Evolutionary conservation across 2,113 vertebrate genomes (phyloP).

Genomic region (Microtus pennsylvanicus): DNA sequence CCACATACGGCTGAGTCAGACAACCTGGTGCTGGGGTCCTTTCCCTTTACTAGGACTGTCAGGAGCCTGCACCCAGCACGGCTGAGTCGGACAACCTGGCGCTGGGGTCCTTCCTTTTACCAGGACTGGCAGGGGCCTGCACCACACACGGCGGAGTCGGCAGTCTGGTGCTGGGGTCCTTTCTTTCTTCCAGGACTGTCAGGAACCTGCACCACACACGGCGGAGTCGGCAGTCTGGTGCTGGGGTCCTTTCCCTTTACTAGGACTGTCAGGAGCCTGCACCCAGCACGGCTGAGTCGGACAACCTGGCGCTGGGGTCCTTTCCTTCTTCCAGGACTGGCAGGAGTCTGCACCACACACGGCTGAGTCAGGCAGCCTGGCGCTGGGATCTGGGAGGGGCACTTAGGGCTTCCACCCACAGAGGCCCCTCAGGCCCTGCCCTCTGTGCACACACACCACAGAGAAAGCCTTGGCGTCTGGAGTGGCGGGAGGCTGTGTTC

Average conservation of each 20-base stretch:
- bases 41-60: too few relatives aligned
- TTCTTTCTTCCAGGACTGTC: too few relatives aligned
- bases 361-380: background rate
- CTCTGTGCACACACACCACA: background rate
- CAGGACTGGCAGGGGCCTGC: background rate
- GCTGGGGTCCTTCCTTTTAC: background rate
- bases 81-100: background rate
- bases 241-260: too few relatives aligned
- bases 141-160: too few relatives aligned
- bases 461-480: background rate
- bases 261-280: too few relatives aligned
- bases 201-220: too few relatives aligned
- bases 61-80: too few relatives aligned
- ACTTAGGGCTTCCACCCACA: accelerated
- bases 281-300: too few relatives aligned
- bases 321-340: background rate
- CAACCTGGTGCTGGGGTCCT: too few relatives aligned
- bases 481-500: background rate
- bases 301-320: background rate
- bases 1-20: too few relatives aligned
- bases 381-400: accelerated
- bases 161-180: too few relatives aligned
- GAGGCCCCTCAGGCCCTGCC: accelerated
- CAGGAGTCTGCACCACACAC: background rate
- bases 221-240: too few relatives aligned